Conservation (phyloP, 2,113 vertebrate genomes). For the Ranitomeya imitator region DNA sequence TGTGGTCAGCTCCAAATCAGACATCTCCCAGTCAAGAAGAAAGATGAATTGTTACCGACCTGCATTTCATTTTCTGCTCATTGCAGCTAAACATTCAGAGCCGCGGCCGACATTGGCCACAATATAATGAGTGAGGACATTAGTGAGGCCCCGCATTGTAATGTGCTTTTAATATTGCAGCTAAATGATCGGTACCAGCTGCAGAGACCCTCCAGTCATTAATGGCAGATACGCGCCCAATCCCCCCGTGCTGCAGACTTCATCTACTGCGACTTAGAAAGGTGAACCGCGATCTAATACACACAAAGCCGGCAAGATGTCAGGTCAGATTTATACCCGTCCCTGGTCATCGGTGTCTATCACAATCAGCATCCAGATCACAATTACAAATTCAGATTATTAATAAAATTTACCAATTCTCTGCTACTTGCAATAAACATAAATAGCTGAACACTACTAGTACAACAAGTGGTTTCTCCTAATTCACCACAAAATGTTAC, state of each 20-base stretch:
- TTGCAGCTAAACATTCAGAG: not conserved
- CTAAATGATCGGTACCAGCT: constrained; percentile 42
- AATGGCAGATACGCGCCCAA: not conserved
- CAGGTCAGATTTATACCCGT: too few relatives aligned
- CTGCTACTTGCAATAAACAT: too few relatives aligned
- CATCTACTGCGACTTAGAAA: not conserved
- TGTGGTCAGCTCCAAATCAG: constrained; percentile 36
- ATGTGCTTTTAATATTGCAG: constrained; percentile 40
- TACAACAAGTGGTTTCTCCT: too few relatives aligned
- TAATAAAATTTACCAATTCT: too few relatives aligned
- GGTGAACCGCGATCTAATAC: too few relatives aligned
- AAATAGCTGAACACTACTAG: too few relatives aligned
- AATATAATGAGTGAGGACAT: not conserved
- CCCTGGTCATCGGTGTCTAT: too few relatives aligned
- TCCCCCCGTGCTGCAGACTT: not conserved
- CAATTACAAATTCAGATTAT: too few relatives aligned
- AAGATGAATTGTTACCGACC: not conserved
- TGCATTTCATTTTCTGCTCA: constrained; percentile 24
- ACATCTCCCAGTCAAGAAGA: not conserved
- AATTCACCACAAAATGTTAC: too few relatives aligned
- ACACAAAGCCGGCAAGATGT: too few relatives aligned
- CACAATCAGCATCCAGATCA: too few relatives aligned
- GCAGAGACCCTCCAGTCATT: not conserved
- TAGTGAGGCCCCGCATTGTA: not conserved
- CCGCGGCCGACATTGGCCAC: not conserved